Conservation (phyloP, 2,113 vertebrate species). For the Pardalotus punctatus region DNA sequence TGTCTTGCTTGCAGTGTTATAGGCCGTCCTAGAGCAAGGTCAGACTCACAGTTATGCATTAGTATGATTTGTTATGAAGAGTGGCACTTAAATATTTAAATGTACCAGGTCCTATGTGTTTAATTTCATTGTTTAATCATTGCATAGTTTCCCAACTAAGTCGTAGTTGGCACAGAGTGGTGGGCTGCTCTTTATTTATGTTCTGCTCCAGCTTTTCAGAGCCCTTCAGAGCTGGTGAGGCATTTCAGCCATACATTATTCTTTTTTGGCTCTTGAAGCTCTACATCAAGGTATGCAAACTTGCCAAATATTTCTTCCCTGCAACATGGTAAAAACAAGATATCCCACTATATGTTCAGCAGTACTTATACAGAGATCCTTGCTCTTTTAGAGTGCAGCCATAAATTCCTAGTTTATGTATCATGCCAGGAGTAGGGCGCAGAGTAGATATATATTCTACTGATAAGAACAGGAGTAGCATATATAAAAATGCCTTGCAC, state of each 20-base stretch:
- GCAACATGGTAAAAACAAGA: not conserved
- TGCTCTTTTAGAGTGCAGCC: not conserved
- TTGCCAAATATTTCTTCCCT: not conserved
- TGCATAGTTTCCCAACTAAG: conserved; percentile 81
- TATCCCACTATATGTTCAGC: not conserved
- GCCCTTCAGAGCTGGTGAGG: conserved; percentile 31
- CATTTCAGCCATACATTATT: conserved; percentile 62
- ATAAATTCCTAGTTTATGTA: not conserved
- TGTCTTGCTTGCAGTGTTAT: not conserved
- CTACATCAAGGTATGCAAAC: not conserved
- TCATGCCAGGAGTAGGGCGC: not conserved
- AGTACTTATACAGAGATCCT: not conserved
- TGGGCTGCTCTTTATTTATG: conserved; percentile 72
- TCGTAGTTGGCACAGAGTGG: conserved; percentile 65
- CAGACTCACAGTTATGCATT: conserved; percentile 31
- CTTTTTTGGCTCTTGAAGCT: conserved; percentile 14
- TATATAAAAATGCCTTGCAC: not conserved
- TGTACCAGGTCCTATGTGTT: conserved; percentile 76
- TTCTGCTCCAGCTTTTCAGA: conserved; percentile 58
- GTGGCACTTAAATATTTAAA: conserved; percentile 80
- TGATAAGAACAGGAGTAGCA: not conserved
- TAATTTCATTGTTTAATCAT: conserved; percentile 81
- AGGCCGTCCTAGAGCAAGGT: not conserved
- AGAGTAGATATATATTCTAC: not conserved
- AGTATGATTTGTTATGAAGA: conserved; percentile 77